Conservation (phyloP, 2,888 invertebrate species). For the Metallyticus violacea region DNA sequence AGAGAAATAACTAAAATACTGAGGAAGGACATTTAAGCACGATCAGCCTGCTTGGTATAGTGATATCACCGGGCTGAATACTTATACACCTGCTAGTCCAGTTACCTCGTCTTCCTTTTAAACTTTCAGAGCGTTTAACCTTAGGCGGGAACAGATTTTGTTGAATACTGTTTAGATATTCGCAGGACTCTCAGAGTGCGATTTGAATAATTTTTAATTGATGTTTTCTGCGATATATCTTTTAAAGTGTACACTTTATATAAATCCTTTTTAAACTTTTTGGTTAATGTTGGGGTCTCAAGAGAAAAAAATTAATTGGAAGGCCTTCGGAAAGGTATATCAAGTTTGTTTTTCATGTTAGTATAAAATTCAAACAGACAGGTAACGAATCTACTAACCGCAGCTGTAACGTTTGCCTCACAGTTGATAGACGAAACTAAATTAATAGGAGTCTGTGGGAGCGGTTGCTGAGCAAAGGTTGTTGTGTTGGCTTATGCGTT, state of each 20-base stretch:
- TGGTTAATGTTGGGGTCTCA: not conserved
- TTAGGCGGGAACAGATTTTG: no score
- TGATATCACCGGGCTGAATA: no score
- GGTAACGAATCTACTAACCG: not conserved
- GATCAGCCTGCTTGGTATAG: no score
- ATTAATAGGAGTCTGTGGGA: not conserved
- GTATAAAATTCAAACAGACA: not conserved
- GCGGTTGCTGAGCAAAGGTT: not conserved
- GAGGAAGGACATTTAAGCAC: no score
- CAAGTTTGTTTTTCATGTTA: not conserved
- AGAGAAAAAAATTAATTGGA: not conserved
- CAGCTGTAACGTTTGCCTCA: not conserved
- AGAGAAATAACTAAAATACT: no score
- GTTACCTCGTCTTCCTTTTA: no score
- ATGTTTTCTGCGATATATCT: no score
- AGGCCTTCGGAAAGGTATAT: not conserved
- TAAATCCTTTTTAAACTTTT: not conserved
- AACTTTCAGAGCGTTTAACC: no score
- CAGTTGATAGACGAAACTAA: not conserved
- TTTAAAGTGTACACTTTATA: not conserved
- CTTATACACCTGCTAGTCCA: no score
- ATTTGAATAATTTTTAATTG: no score
- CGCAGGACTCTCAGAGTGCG: no score
- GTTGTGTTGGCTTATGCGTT: not conserved
- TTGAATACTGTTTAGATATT: no score